Evolutionary conservation across 2,888 invertebrate genomes (phyloP).

Genomic region (Mythimna ferrago): DNA sequence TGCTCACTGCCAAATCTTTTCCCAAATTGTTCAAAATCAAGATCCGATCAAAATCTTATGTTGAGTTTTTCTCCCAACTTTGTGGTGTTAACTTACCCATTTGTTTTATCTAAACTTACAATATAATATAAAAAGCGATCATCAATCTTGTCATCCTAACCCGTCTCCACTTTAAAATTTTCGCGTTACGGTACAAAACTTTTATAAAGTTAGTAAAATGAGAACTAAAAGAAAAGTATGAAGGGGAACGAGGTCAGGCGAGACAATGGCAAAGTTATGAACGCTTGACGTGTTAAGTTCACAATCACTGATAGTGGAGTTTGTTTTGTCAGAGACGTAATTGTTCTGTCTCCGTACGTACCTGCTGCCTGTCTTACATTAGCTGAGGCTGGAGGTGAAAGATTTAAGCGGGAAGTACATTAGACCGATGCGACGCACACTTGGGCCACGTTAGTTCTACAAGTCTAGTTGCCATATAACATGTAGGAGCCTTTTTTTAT

Average conservation of each 20-base stretch:
- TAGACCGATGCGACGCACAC: too few relatives aligned
- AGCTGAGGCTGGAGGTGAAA: not conserved
- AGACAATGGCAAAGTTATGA: constrained; percentile 15
- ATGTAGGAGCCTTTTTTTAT: too few relatives aligned
- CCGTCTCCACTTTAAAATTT: constrained; percentile 13
- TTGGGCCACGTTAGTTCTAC: too few relatives aligned
- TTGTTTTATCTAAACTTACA: not conserved
- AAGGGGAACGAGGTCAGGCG: constrained; percentile 29
- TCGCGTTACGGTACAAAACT: constrained; percentile 12
- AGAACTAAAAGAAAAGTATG: constrained; percentile 18
- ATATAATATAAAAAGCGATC: constrained; percentile 4
- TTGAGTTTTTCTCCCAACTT: not conserved
- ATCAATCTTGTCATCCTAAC: constrained; percentile 19
- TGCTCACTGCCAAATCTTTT: too few relatives aligned
- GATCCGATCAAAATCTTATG: too few relatives aligned
- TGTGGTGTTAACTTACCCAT: not conserved
- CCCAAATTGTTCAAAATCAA: too few relatives aligned
- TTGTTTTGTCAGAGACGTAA: constrained; percentile 23
- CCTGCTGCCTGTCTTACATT: not conserved
- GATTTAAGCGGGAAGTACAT: too few relatives aligned
- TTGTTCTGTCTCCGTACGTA: constrained; percentile 1
- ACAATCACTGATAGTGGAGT: constrained; percentile 28
- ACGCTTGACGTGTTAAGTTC: constrained; percentile 34
- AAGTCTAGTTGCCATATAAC: too few relatives aligned
- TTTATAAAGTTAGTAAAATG: constrained; percentile 15